Percentiles rank a stretch among this genome's conserved stretches.
Evolutionary conservation across 1,140 invertebrate genomes (phyloP).

Genomic region (Maconellicoccus hirsutus): DNA sequence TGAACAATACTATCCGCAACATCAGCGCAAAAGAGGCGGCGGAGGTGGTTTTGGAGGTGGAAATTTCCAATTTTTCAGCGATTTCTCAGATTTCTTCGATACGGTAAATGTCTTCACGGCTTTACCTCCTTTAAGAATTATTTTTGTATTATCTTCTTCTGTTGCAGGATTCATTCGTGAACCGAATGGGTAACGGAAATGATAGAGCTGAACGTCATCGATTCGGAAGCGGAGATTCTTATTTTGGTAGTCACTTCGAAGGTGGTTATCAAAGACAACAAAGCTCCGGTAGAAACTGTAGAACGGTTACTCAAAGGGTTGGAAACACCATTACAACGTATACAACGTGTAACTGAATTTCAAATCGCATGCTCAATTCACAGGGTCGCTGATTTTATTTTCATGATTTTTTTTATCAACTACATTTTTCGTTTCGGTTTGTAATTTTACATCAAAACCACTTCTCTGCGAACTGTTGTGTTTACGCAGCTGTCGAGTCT

Average conservation of each 20-base stretch:
- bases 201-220: neutral
- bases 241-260: conserved; percentile 32
- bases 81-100: conserved; percentile 3
- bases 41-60: conserved; percentile 29
- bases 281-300: conserved; percentile 32
- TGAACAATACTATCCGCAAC: neutral
- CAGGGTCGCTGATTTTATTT: neutral
- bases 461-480: neutral
- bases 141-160: neutral
- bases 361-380: neutral
- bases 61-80: conserved; percentile 17
- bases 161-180: neutral
- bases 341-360: conserved; percentile 35
- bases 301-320: conserved; percentile 35
- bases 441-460: neutral
- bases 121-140: neutral
- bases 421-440: neutral
- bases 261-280: conserved; percentile 26
- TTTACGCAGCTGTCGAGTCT: neutral
- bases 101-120: neutral
- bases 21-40: neutral
- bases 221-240: conserved; percentile 32
- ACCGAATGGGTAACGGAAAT: neutral
- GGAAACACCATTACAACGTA: conserved; percentile 38
- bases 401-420: neutral